phyloP scores from a whole-genome alignment of 2,888 invertebrate species.

The Yponomeuta evonymella region DNA sequence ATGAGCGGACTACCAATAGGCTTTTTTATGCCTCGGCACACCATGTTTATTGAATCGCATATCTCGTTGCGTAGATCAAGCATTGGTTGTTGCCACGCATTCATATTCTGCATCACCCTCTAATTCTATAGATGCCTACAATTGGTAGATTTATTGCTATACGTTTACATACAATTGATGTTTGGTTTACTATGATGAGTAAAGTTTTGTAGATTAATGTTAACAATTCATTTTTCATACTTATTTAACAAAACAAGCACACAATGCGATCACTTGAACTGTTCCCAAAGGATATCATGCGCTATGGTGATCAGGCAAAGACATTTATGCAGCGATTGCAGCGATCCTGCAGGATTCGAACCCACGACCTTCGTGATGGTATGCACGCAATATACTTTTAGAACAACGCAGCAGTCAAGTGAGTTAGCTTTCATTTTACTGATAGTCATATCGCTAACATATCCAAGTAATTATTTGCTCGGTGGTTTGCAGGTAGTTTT shows the following conservation, averaged over 20 bases:
- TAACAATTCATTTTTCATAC: neutral
- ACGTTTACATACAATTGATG: conserved; percentile 13
- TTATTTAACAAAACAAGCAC: neutral
- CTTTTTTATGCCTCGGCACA: conserved; percentile 58
- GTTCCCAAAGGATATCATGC: no score
- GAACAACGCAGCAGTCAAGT: no score
- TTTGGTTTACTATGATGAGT: neutral
- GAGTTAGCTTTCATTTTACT: no score
- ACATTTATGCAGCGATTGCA: no score
- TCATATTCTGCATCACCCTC: conserved; percentile 12
- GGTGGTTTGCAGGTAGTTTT: neutral
- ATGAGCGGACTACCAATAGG: conserved; percentile 54
- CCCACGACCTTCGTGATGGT: no score
- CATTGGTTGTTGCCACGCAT: conserved; percentile 31
- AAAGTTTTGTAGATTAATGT: neutral
- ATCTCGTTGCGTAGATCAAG: conserved; percentile 55
- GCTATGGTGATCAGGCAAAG: no score
- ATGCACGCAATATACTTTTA: no score
- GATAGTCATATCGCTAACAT: no score
- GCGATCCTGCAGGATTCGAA: no score
- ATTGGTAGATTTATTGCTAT: neutral
- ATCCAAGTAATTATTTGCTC: no score
- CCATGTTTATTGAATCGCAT: conserved; percentile 68
- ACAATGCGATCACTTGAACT: no score
- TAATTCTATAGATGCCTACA: neutral